These are phyloP conservation scores for Trisateles emortualis DNA, from an alignment of 2,888 invertebrate genomes.

Conservation along the genomic window DNA sequence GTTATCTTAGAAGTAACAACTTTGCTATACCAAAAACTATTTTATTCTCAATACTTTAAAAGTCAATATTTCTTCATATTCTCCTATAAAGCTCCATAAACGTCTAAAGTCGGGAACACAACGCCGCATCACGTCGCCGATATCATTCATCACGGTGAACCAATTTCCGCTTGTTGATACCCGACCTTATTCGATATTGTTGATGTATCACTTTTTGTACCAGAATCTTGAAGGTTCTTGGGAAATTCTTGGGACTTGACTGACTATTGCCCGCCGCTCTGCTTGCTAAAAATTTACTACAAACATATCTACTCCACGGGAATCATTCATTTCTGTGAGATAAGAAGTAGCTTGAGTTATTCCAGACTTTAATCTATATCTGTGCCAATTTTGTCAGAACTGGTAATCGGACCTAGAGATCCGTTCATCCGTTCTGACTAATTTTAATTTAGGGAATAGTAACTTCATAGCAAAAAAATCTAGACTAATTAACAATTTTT, in stretches of 20 bases:
- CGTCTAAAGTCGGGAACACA: slow-evolving; percentile 18
- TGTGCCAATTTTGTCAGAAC: too few species aligned
- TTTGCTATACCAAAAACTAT: not conserved
- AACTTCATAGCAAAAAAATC: too few species aligned
- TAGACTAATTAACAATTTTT: too few species aligned
- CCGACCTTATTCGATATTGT: slow-evolving; percentile 37
- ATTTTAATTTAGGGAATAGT: too few species aligned
- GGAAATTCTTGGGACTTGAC: not conserved
- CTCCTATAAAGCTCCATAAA: slow-evolving; percentile 4
- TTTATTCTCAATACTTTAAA: not conserved
- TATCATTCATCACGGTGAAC: slow-evolving; percentile 49
- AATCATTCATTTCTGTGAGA: too few species aligned
- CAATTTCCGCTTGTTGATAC: slow-evolving; percentile 52
- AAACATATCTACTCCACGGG: too few species aligned
- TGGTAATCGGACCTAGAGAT: too few species aligned
- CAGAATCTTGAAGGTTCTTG: not conserved
- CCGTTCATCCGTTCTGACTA: too few species aligned
- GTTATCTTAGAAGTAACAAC: not conserved
- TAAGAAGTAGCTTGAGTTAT: too few species aligned
- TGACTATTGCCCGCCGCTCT: too few species aligned
- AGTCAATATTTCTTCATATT: not conserved
- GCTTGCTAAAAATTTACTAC: too few species aligned
- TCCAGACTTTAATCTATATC: too few species aligned
- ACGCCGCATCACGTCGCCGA: slow-evolving; percentile 43
- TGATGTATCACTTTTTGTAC: slow-evolving; percentile 45